phyloP scores from a whole-genome alignment of 2,113 vertebrate species.

The Pluvianellus socialis region DNA sequence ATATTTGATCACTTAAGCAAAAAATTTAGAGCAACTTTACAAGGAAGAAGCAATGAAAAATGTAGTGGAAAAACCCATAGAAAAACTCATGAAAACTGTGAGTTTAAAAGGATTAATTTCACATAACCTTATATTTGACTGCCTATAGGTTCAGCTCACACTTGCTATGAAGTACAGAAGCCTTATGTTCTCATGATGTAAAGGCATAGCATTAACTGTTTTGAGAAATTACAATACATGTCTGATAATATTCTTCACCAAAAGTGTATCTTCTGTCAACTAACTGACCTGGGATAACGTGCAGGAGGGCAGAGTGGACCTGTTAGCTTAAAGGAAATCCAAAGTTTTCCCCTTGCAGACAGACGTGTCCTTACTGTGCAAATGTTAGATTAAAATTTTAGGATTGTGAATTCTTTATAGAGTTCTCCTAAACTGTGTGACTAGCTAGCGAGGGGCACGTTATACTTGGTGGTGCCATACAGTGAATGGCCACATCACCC shows the following conservation, averaged over 20 bases:
- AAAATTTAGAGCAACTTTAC: background rate
- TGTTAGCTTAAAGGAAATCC: background rate
- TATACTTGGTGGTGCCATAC: background rate
- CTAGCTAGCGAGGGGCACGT: background rate
- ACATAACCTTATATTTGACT: background rate
- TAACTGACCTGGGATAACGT: background rate
- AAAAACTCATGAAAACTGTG: background rate
- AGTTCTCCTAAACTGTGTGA: background rate
- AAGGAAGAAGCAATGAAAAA: background rate
- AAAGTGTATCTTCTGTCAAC: background rate
- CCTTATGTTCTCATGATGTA: background rate
- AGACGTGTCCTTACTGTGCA: background rate
- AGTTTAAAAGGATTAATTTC: background rate
- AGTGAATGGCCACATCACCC: background rate
- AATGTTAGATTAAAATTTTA: background rate
- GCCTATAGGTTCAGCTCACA: background rate
- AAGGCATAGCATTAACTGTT: background rate
- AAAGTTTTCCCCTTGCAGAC: background rate
- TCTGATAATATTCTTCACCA: background rate
- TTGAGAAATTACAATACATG: background rate
- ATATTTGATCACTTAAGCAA: background rate
- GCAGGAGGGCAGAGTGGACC: background rate
- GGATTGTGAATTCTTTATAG: background rate
- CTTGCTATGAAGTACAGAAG: background rate
- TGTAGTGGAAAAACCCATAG: background rate